Percentiles rank a stretch among this genome's conserved stretches.
phyloP scores from a whole-genome alignment of 2,888 invertebrate genomes.

The Sarcophaga caerulescens region DNA sequence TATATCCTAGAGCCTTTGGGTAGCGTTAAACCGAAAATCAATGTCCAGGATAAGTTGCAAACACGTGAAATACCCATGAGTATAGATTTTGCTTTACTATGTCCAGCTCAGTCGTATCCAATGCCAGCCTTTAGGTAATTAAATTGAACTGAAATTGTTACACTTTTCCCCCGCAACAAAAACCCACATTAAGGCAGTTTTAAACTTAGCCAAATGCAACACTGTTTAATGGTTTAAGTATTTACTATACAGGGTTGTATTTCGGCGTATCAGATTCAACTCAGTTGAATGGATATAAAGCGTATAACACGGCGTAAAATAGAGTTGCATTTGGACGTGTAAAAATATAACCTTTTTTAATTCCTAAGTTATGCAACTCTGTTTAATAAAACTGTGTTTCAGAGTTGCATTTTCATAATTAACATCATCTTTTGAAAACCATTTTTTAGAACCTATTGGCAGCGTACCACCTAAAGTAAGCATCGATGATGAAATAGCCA shows the following conservation, averaged over 20 bases:
- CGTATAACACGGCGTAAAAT: too few relatives aligned
- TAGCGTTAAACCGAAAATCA: conserved; percentile 85
- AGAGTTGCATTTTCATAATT: too few relatives aligned
- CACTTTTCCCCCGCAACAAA: not conserved
- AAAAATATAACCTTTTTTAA: too few relatives aligned
- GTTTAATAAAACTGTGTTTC: too few relatives aligned
- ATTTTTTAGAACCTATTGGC: conserved; percentile 82
- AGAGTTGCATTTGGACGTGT: too few relatives aligned
- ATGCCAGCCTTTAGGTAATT: conserved; percentile 87
- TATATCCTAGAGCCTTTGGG: conserved; percentile 81
- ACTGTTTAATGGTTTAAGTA: not conserved
- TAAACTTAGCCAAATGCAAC: not conserved
- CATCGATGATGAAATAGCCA: conserved; percentile 81
- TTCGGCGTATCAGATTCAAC: not conserved
- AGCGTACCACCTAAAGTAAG: conserved; percentile 85
- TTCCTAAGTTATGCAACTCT: too few relatives aligned
- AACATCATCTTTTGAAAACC: too few relatives aligned
- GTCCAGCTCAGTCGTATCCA: conserved; percentile 89
- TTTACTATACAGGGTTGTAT: conserved; percentile 11
- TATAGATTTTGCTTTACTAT: conserved; percentile 85
- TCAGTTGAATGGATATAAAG: too few relatives aligned
- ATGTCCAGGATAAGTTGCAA: conserved; percentile 85
- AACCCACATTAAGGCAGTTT: conserved; percentile 44
- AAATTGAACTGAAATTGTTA: not conserved
- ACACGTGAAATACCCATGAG: conserved; percentile 82